phyloP scores from a whole-genome alignment of 2,113 vertebrate species.

The Trematomus loennbergii region DNA sequence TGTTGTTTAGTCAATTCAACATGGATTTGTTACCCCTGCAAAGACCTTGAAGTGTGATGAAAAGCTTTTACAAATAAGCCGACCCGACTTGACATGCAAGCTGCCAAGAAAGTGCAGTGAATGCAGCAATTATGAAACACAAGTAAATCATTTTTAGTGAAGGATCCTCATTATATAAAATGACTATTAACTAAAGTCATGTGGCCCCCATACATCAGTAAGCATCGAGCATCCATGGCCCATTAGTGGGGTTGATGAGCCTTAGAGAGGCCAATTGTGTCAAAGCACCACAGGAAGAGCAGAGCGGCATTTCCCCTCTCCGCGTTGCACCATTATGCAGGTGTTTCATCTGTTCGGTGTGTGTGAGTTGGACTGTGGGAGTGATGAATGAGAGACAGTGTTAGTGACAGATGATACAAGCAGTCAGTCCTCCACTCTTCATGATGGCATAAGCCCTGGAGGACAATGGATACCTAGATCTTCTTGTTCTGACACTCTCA shows the following conservation, averaged over 20 bases:
- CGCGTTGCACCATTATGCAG: constrained; percentile 41
- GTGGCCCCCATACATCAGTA: constrained; percentile 60
- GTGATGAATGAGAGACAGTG: constrained; percentile 58
- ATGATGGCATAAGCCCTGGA: constrained; percentile 54
- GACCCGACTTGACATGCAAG: constrained; percentile 12
- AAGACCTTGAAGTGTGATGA: constrained; percentile 18
- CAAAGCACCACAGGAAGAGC: constrained; percentile 47
- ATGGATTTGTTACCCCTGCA: background rate
- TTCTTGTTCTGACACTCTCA: constrained; percentile 40
- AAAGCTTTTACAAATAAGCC: constrained; percentile 19
- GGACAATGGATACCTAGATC: constrained; percentile 54
- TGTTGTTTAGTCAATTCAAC: background rate
- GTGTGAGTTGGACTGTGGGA: constrained; percentile 17
- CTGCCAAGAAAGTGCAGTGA: constrained; percentile 13
- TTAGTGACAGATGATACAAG: constrained; percentile 66
- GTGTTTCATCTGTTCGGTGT: constrained; percentile 43
- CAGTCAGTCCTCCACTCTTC: constrained; percentile 53
- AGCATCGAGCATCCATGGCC: constrained; percentile 52
- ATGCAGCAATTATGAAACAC: constrained; percentile 30
- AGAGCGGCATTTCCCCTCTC: constrained; percentile 23
- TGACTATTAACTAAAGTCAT: constrained; percentile 41
- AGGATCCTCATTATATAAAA: constrained; percentile 56
- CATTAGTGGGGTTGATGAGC: constrained; percentile 78
- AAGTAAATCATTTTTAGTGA: constrained; percentile 47
- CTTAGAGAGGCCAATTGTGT: constrained; percentile 74